phyloP scores from a whole-genome alignment of 2,113 vertebrate genomes.

The Phylloscopus whistleri region DNA sequence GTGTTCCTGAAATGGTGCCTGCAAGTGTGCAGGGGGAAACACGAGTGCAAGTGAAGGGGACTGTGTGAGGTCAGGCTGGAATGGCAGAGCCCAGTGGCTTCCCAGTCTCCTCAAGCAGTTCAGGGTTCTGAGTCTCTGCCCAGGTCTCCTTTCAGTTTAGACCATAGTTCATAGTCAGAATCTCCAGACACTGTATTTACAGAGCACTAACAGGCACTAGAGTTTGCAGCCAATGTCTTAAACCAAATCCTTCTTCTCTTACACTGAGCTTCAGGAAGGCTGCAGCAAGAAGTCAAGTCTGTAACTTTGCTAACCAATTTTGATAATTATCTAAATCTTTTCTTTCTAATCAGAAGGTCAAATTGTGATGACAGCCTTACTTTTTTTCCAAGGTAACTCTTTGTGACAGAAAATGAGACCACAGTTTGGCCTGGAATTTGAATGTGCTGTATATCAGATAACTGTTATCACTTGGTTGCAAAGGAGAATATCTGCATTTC shows the following conservation, averaged over 20 bases:
- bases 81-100: background rate
- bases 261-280: background rate
- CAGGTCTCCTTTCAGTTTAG: background rate
- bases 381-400: slow-evolving; percentile 22
- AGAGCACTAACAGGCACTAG: slow-evolving; percentile 17
- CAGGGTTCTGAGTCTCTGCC: background rate
- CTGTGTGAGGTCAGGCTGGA: background rate
- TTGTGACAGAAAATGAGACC: slow-evolving; percentile 21
- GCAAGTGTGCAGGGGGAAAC: background rate
- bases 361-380: slow-evolving; percentile 42
- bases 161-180: background rate
- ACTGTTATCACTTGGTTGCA: slow-evolving; percentile 53
- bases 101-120: background rate
- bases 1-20: background rate
- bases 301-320: slow-evolving; percentile 38
- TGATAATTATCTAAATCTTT: background rate
- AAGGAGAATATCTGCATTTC: slow-evolving; percentile 65
- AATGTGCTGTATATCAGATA: slow-evolving; percentile 46
- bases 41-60: background rate
- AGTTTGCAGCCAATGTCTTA: background rate
- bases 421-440: slow-evolving; percentile 50
- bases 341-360: slow-evolving; percentile 28
- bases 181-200: background rate
- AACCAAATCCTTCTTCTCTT: slow-evolving; percentile 25
- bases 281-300: slow-evolving; percentile 17